Evolutionary conservation across 2,113 vertebrate species (phyloP).

Genomic region (Mungos mungo): DNA sequence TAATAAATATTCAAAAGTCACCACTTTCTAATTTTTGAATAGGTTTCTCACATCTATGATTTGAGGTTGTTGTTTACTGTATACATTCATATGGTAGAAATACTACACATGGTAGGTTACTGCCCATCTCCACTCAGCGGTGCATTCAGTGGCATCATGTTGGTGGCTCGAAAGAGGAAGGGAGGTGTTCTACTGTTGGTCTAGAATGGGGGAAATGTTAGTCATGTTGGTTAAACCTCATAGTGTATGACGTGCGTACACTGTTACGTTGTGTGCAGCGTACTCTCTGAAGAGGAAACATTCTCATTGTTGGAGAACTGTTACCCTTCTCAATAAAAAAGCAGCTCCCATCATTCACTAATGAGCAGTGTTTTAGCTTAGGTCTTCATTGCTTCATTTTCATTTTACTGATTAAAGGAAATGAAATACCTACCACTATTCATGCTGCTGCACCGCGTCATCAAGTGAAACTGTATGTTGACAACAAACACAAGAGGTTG

Average conservation of each 20-base stretch:
- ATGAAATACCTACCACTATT: background rate
- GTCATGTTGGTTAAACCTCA: background rate
- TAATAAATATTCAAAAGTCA: background rate
- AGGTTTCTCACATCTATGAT: background rate
- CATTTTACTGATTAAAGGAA: background rate
- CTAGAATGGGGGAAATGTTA: background rate
- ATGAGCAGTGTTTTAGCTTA: background rate
- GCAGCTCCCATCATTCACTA: background rate
- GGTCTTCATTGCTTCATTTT: background rate
- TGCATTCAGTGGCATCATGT: background rate
- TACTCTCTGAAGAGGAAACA: background rate
- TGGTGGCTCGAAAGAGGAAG: background rate
- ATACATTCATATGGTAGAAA: background rate
- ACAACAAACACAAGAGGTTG: background rate
- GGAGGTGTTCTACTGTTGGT: background rate
- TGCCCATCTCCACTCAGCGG: background rate
- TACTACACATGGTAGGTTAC: background rate
- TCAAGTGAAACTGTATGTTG: background rate
- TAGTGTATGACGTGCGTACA: background rate
- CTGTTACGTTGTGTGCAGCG: background rate
- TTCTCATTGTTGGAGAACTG: background rate
- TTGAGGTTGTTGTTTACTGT: background rate
- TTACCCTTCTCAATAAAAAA: background rate
- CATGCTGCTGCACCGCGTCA: background rate
- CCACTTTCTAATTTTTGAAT: background rate